Evolutionary conservation across 2,797 vertebrate species (phyloP), one percentile per base, ranked within the genome.

Genomic region (Xiphorhynchus erythropygius): DNA sequence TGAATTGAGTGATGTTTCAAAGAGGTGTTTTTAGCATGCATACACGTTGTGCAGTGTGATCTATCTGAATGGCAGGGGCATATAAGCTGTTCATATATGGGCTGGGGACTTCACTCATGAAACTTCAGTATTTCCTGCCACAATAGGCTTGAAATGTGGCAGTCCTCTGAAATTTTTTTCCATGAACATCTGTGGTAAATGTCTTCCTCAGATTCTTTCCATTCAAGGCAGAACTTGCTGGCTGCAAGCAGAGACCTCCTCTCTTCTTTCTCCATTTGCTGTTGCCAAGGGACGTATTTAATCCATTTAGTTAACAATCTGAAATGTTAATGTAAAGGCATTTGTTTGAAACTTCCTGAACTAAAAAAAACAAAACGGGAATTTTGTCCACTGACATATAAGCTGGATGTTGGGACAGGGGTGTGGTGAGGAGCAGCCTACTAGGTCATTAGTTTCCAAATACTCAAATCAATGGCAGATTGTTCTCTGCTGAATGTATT

Each of bases 161-260:
- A 87, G 67, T 35, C 53, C 86, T 93, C 84, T 67, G 90, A 86
- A 95, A 82, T 84, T 81, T 85, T 96, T 97, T 96, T 95, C 91
- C 60, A 39, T 93, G 63, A 94, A 92, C 90, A 85, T 94, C 90
- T 96, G 88, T 94, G 94, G 93, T 95, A 96, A 97, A 90, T 90
- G 91, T 94, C 89, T 96, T 67, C 59, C 75, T 94, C 81, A 3
- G 73, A 94, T 94, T 96, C 73, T 97, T 96, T 97, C 96, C 96
- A 12, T 87, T 90, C 86, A 84, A 87, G 90, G 73, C 95, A 95
- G 70, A 94, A 90, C 69, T 91, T 90, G 67, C 93, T 96, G 87
- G 84, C 92, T 88, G 70, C 74, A 87, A 64, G 74, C 59, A 70
- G 83, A 89, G 59, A 39, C 62, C 70, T 94, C 41, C 56, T 79